Evolutionary conservation across 2,113 vertebrate genomes (phyloP).

Genomic region (Trematocara zebra): DNA sequence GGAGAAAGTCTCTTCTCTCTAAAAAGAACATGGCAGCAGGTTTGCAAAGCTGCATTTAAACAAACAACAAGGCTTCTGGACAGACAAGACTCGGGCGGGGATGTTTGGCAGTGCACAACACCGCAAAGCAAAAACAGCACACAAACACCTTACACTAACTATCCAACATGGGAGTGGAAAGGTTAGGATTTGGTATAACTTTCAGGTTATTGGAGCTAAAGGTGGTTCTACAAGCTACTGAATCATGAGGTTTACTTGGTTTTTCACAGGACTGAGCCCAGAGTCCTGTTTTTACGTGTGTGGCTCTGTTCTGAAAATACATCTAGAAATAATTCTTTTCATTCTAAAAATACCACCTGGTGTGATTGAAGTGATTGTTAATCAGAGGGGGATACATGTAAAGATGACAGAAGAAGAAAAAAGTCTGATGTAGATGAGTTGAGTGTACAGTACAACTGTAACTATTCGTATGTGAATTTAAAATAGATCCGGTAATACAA

Average conservation of each 20-base stretch:
- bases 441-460: neutral
- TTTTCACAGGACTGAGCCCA: neutral
- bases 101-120: neutral
- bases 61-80: neutral
- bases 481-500: accelerated
- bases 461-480: neutral
- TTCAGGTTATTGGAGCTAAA: neutral
- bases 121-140: neutral
- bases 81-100: neutral
- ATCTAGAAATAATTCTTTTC: neutral
- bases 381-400: neutral
- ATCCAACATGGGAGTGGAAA: neutral
- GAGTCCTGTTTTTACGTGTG: neutral
- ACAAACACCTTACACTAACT: neutral
- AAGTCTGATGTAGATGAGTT: neutral
- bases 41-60: neutral
- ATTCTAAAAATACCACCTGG: neutral
- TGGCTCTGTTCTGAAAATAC: neutral
- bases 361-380: neutral
- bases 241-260: neutral
- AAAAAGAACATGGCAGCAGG: neutral
- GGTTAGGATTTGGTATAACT: neutral
- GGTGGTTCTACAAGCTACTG: neutral
- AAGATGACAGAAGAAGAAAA: neutral
- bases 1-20: neutral